These are phyloP conservation scores for Dicranocentrus wangi DNA, from an alignment of 2,888 invertebrate genomes.

Conservation along the genomic window DNA sequence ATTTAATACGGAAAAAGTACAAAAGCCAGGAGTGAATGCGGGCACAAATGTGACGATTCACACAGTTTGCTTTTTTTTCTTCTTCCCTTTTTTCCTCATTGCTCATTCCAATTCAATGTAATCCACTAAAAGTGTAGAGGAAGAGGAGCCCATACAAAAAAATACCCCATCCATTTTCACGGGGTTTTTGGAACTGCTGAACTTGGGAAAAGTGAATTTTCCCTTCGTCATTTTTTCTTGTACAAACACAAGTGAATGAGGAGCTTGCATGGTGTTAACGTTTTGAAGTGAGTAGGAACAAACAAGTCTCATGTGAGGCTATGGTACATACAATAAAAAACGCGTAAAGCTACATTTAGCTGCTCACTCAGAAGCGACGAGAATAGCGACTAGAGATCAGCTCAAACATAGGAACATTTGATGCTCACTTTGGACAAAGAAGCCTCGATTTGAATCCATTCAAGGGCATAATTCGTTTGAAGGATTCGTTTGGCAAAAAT, in stretches of 20 bases:
- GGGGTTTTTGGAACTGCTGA: neutral
- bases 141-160: too few species aligned
- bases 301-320: too few species aligned
- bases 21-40: constrained; percentile 35
- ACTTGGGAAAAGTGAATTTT: neutral
- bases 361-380: too few species aligned
- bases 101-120: constrained; percentile 23
- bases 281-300: too few species aligned
- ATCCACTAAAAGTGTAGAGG: constrained; percentile 16
- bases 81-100: neutral
- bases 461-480: neutral
- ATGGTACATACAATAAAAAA: too few species aligned
- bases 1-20: constrained; percentile 47
- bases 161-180: neutral
- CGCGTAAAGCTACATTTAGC: too few species aligned
- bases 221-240: too few species aligned
- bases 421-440: constrained; percentile 1
- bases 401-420: too few species aligned
- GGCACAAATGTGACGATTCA: constrained; percentile 53
- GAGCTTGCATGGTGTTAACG: too few species aligned
- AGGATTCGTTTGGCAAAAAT: neutral
- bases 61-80: constrained; percentile 25
- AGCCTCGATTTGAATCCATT: neutral
- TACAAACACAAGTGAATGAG: too few species aligned
- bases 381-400: too few species aligned